A percentile compares a stretch with the other conserved stretches of the same genome.
Evolutionary conservation across 2,888 invertebrate species (phyloP).

Genomic region (Leucophenga montana): DNA sequence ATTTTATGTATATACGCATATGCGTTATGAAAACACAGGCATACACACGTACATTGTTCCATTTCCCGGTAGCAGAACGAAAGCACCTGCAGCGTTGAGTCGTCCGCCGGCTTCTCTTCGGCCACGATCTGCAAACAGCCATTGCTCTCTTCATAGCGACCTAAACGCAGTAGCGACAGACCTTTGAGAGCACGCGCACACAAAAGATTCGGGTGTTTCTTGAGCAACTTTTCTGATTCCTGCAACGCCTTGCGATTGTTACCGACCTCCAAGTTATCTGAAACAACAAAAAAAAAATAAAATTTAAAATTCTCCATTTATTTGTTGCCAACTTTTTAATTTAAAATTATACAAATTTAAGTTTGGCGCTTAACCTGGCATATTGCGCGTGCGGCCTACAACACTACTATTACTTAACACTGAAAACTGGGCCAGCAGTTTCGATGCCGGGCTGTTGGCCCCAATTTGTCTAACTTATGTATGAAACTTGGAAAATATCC

Average conservation of each 20-base stretch:
- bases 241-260: conserved; percentile 98
- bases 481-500: no score
- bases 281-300: not conserved
- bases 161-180: conserved; percentile 90
- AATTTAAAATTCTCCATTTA: not conserved
- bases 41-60: conserved; percentile 81
- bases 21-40: conserved; percentile 5
- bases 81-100: conserved; percentile 95
- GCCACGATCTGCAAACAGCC: conserved; percentile 83
- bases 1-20: conserved; percentile 36
- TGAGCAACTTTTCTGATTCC: conserved; percentile 96
- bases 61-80: conserved; percentile 95
- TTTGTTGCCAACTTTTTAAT: no score
- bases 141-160: conserved; percentile 86
- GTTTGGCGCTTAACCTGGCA: not conserved
- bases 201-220: conserved; percentile 90
- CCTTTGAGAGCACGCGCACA: conserved; percentile 96
- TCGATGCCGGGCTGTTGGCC: not conserved
- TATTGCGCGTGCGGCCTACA: not conserved
- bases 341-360: not conserved
- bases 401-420: conserved; percentile 26
- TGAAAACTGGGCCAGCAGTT: conserved; percentile 14
- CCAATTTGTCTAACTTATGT: not conserved
- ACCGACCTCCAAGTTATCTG: conserved; percentile 95
- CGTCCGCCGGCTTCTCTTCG: conserved; percentile 89